Evolutionary conservation across 2,888 invertebrate species (phyloP).

Genomic region (Tetheella fluctuosa): DNA sequence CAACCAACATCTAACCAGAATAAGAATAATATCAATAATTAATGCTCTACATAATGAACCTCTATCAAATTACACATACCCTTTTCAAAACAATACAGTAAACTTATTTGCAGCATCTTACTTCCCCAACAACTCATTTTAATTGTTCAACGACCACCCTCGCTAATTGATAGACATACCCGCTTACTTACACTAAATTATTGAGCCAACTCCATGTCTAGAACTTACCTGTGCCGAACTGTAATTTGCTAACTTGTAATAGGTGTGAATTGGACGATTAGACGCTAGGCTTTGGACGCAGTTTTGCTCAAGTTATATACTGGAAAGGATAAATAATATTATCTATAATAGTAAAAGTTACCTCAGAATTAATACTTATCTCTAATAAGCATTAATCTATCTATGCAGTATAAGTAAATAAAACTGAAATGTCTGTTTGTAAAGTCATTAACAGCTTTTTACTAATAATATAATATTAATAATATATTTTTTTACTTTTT

Average conservation of each 20-base stretch:
- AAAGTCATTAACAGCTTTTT: too few species aligned
- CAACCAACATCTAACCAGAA: too few species aligned
- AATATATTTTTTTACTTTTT: too few species aligned
- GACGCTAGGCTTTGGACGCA: background rate
- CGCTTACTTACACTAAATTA: slow-evolving; percentile 45
- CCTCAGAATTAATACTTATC: too few species aligned
- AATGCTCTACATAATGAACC: too few species aligned
- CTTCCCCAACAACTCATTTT: slow-evolving; percentile 32
- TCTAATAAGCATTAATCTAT: too few species aligned
- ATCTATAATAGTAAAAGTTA: background rate
- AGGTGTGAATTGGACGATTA: slow-evolving; percentile 20
- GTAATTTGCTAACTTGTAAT: slow-evolving; percentile 39
- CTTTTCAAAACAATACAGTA: background rate
- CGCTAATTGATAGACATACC: slow-evolving; percentile 43
- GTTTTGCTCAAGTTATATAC: background rate
- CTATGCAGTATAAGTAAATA: too few species aligned
- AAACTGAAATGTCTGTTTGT: too few species aligned
- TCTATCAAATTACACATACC: too few species aligned
- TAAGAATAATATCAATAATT: too few species aligned
- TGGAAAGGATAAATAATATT: background rate
- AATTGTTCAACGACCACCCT: slow-evolving; percentile 33
- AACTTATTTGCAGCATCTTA: background rate
- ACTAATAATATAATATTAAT: too few species aligned
- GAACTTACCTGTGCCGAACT: slow-evolving; percentile 26
- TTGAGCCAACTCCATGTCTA: slow-evolving; percentile 33